Percentiles rank a stretch among this genome's conserved stretches.
phyloP scores from a whole-genome alignment of 2,113 vertebrate genomes.

The Gnathonemus longibarbis region DNA sequence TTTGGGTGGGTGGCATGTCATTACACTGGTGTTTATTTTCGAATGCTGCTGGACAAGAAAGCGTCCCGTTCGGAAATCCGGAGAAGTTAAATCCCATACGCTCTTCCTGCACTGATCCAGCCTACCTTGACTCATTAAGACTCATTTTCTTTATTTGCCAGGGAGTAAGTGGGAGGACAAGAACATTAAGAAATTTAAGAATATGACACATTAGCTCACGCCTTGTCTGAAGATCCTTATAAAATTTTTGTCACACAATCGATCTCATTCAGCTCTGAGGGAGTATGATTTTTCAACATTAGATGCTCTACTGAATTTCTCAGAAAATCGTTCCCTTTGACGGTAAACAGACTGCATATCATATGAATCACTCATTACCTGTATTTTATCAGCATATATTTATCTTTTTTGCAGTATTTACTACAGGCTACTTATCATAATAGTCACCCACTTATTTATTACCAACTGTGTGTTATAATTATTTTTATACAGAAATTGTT shows the following conservation, averaged over 20 bases:
- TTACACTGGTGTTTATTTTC: not conserved
- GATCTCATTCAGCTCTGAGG: not conserved
- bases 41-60: not conserved
- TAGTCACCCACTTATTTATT: not conserved
- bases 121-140: not conserved
- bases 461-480: not conserved
- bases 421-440: not conserved
- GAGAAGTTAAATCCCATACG: not conserved
- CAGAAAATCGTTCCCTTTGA: not conserved
- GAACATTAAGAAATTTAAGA: not conserved
- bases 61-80: not conserved
- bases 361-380: not conserved
- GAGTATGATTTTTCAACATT: not conserved
- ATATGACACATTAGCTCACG: not conserved
- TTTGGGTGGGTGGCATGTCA: not conserved
- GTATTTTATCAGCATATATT: not conserved
- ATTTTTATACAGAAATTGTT: not conserved
- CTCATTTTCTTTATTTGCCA: not conserved
- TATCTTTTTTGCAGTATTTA: not conserved
- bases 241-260: not conserved
- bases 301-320: not conserved
- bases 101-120: not conserved
- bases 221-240: not conserved
- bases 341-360: not conserved
- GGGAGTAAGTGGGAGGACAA: not conserved